Base-by-base conservation (phyloP, 2,888 invertebrate species). In the Monoplex corrugatus region DNA sequence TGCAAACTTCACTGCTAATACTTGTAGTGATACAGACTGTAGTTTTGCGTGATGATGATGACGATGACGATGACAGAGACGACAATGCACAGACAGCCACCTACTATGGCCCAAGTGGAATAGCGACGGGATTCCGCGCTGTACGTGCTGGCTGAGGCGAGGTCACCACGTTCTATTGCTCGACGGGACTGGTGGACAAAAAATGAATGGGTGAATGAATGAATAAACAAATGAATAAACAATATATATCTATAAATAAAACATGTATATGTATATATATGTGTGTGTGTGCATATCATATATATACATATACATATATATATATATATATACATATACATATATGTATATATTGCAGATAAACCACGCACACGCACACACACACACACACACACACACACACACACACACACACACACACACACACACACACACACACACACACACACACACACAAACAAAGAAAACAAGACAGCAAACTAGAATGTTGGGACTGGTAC, bases 81-180 rank as follows among this genome's bases (percentile, higher is more conserved):
- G 63, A 87, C 63, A 35, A 89, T 1, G 40, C 23, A 35, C 40
- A 85, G 10, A n/a, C 43, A 16, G 16, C 89, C 89, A 19, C 87
- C 83, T 1, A 44, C 89, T 43, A 89, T 85, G 40, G 87, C 89
- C 38, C 78, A 78, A 75, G 87, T 0, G 5, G 89, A 89, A 8
- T 40, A 72, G n/a, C 87, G 89, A 10, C 85, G 72, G 8, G 89
- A 87, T 87, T 87, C 84, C 28, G 44, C n/a, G 43, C 84, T 78
- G 57, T 35, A 57, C 19, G 40, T 32, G 43, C 35, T 68, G 23
- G 87, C 87, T 63, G 28, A 23, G 10, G 40, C 28, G 40, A 87
- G 13, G 87, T 87, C 87, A 10, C 87, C 89, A 0, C 50, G 45
- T 13, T 32, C 44, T 8, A 84, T 8, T 0, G 87, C 68, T 1